Percentiles rank a stretch among this genome's conserved stretches.
These are phyloP conservation scores for Manis pentadactyla DNA, from an alignment of 2,797 vertebrate genomes.

Conservation along the genomic window DNA sequence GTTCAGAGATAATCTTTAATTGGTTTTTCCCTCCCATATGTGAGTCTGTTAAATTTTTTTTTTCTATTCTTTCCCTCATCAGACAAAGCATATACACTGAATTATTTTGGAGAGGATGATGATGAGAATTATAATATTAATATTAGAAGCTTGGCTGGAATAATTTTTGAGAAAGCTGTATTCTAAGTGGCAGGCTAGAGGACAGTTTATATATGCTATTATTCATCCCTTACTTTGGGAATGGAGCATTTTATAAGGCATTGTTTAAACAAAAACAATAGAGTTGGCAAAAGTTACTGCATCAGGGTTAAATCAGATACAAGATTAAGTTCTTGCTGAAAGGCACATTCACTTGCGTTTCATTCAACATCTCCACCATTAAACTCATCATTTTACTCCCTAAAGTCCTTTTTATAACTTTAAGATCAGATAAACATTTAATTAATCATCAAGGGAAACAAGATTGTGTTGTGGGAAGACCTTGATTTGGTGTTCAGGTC, in stretches of 20 bases:
- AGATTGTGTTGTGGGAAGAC: neutral
- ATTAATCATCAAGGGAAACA: slow-evolving; percentile 56
- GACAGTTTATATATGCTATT: neutral
- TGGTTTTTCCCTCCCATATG: slow-evolving; percentile 73
- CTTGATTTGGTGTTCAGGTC: slow-evolving; percentile 32
- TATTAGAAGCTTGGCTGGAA: neutral
- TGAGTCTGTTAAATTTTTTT: slow-evolving; percentile 62
- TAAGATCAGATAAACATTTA: slow-evolving; percentile 68
- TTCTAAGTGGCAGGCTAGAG: neutral
- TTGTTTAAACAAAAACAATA: slow-evolving; percentile 30
- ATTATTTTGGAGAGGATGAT: slow-evolving; percentile 53
- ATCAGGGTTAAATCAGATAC: slow-evolving; percentile 21
- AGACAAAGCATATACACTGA: neutral
- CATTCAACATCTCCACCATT: slow-evolving; percentile 63
- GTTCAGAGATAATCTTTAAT: slow-evolving; percentile 78
- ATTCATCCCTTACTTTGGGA: neutral
- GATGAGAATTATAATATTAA: slow-evolving; percentile 41
- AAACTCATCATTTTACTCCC: slow-evolving; percentile 53
- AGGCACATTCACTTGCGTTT: slow-evolving; percentile 48
- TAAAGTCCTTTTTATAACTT: slow-evolving; percentile 38
- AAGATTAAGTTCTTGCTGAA: slow-evolving; percentile 61
- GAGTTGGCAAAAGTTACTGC: neutral
- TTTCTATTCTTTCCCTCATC: slow-evolving; percentile 47
- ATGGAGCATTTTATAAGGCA: slow-evolving; percentile 15
- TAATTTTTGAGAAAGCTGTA: neutral